Evolutionary conservation across 2,888 invertebrate species (phyloP), one percentile per base, ranked within the genome.

Genomic region (Beris morrisii): DNA sequence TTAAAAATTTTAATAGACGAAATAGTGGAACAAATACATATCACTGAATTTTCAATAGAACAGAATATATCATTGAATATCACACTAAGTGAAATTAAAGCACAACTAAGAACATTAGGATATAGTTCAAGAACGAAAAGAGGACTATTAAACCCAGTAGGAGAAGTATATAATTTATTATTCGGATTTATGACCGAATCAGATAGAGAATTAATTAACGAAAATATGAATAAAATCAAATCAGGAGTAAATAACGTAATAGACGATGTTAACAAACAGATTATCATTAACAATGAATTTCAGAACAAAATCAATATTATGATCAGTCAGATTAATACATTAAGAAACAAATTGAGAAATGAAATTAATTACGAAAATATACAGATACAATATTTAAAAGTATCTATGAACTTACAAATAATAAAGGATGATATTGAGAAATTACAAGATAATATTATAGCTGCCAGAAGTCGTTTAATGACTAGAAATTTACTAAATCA

Each of bases 81-180:
- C 15, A 15, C n/a, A 46, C n/a, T 46, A 13, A 13, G n/a, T 46
- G 46, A 46, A 46, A 13, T 46, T 13, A 46, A 46, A 46, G 46
- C 46, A 13, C 46, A 46, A 46, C n/a, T 46, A 46, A 46, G 15
- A 46, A 46, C 46, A 46, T 46, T 46, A 46, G 13, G 15, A 6
- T 13, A 46, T 46, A 15, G 15, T 46, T 13, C 15, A 13, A 46
- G 46, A 46, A 46, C n/a, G 46, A 46, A 46, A 46, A 46, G 46
- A 46, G 46, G 46, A 46, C 15, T 46, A 46, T 46, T 46, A 46
- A 46, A 46, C 15, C 46, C 46, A 46, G 46, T 46, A 15, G 46
- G 46, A 46, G 46, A 46, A 15, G 15, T 46, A 6, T 46, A 46
- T 46, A 46, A 46, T 46, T 13, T 15, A 46, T 46, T 46, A 46